Conservation (phyloP, 2,113 vertebrate species). For the Tricholaema leucomelas region DNA sequence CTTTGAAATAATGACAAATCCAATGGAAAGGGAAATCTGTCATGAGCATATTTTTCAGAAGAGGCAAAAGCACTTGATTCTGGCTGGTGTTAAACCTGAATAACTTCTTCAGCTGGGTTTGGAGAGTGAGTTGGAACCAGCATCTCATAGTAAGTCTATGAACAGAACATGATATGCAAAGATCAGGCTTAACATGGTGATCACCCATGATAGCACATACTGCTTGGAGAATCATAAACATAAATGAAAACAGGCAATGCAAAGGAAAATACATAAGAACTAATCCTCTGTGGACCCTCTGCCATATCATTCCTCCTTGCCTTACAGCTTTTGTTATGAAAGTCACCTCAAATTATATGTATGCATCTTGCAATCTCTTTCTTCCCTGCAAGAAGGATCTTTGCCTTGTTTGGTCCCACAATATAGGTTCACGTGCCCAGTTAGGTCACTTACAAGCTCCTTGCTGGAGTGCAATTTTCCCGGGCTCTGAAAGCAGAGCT, state of each 20-base stretch:
- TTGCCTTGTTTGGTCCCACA: background rate
- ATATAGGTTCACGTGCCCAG: background rate
- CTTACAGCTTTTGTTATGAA: background rate
- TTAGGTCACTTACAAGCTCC: background rate
- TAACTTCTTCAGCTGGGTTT: background rate
- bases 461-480: background rate
- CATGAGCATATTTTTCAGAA: background rate
- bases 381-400: background rate
- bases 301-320: background rate
- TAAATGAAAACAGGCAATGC: background rate
- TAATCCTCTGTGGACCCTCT: background rate
- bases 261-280: background rate
- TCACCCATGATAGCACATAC: background rate
- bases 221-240: background rate
- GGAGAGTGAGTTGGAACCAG: background rate
- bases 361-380: background rate
- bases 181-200: background rate
- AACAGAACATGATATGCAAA: background rate
- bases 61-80: background rate
- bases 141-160: accelerated
- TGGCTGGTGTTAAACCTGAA: background rate
- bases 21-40: background rate
- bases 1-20: background rate
- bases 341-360: background rate
- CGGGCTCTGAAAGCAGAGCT: background rate